Evolutionary conservation across 2,888 invertebrate genomes (phyloP).

Genomic region (Steinernema hermaphroditum): DNA sequence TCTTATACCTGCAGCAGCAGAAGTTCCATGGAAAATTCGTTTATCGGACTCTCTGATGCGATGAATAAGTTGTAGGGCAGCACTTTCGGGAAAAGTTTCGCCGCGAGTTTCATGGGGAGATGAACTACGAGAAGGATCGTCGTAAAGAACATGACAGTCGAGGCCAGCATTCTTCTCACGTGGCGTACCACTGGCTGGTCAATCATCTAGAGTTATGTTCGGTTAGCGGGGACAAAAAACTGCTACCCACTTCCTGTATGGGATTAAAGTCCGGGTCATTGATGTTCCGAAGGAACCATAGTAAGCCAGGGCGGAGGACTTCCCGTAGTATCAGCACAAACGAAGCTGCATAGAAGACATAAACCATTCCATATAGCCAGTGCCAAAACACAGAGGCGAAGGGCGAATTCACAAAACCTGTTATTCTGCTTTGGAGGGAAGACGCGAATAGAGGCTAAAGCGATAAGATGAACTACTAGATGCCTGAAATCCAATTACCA

Average conservation of each 20-base stretch:
- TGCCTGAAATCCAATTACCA: constrained; percentile 69
- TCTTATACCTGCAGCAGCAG: constrained; percentile 73
- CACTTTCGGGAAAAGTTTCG: constrained; percentile 78
- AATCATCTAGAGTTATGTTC: constrained; percentile 79
- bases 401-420: constrained; percentile 85
- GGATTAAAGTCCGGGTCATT: constrained; percentile 99
- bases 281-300: constrained; percentile 95
- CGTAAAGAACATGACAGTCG: constrained; percentile 88
- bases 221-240: constrained; percentile 16
- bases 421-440: constrained; percentile 79
- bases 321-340: constrained; percentile 89
- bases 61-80: constrained; percentile 88
- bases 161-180: constrained; percentile 84
- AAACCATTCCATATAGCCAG: constrained; percentile 97
- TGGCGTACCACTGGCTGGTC: constrained; percentile 90
- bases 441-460: constrained; percentile 72
- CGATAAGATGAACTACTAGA: neutral
- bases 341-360: constrained; percentile 97
- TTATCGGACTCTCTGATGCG: constrained; percentile 74
- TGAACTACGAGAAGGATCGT: constrained; percentile 93
- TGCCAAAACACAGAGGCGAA: constrained; percentile 97
- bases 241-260: constrained; percentile 82
- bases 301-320: constrained; percentile 84
- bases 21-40: constrained; percentile 89
- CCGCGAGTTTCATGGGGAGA: constrained; percentile 84